These are phyloP conservation scores for Megathymus violae DNA, from an alignment of 1,140 invertebrate genomes.

Conservation along the genomic window DNA sequence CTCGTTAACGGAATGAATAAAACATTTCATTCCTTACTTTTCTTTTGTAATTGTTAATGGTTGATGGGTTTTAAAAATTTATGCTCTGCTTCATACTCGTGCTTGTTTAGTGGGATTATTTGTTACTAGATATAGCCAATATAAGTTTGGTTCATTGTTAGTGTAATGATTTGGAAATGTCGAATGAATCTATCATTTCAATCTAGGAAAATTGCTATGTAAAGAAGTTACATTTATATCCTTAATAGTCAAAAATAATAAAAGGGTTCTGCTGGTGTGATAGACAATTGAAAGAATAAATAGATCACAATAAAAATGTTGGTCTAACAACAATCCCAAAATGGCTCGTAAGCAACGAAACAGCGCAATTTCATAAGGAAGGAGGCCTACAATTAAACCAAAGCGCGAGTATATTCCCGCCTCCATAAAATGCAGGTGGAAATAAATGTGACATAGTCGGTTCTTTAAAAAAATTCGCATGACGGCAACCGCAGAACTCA, in stretches of 20 bases:
- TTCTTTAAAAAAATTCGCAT: constrained; percentile 71
- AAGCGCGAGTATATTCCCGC: constrained; percentile 74
- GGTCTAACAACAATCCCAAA: constrained; percentile 70
- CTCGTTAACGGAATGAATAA: constrained; percentile 83
- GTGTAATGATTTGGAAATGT: no score
- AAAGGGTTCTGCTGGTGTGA: constrained; percentile 38
- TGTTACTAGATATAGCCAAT: constrained; percentile 55
- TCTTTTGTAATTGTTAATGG: constrained; percentile 82
- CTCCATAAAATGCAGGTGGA: constrained; percentile 76
- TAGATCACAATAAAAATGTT: constrained; percentile 70
- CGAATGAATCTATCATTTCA: constrained; percentile 29
- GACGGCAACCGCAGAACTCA: constrained; percentile 74
- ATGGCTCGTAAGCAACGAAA: constrained; percentile 77
- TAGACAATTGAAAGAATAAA: constrained; percentile 63
- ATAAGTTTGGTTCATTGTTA: no score
- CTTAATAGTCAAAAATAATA: constrained; percentile 47
- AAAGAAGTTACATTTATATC: constrained; percentile 12
- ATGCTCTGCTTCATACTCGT: constrained; percentile 65
- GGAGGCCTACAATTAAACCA: constrained; percentile 76
- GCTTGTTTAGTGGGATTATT: constrained; percentile 55
- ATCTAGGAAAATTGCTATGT: constrained; percentile 5
- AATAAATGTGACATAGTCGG: constrained; percentile 73
- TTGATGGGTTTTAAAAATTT: constrained; percentile 80
- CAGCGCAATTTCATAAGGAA: constrained; percentile 77
- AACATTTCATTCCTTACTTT: constrained; percentile 82